A percentile compares a stretch with the other conserved stretches of the same genome.
These are phyloP conservation scores for Chauna torquata DNA, from an alignment of 2,113 vertebrate genomes.

Conservation along the genomic window DNA sequence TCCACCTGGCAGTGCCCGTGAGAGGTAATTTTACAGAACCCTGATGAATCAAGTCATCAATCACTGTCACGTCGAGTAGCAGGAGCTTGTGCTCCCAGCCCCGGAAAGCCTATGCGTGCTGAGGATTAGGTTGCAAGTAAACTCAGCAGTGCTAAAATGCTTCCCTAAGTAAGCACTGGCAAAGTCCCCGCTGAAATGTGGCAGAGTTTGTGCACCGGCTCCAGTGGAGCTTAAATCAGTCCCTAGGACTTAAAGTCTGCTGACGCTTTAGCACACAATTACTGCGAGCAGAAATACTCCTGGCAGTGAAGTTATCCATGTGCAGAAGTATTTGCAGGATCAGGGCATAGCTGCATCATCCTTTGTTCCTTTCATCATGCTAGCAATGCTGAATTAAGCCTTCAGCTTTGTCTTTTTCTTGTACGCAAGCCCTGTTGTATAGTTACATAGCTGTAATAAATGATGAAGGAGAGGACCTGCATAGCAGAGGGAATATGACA, in stretches of 20 bases:
- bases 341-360: constrained; percentile 62
- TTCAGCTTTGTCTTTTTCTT: constrained; percentile 67
- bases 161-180: constrained; percentile 53
- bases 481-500: not conserved
- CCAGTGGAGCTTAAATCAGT: not conserved
- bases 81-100: constrained; percentile 5
- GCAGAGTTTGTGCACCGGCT: not conserved
- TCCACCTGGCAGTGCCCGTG: constrained; percentile 28
- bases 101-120: constrained; percentile 63
- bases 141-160: constrained; percentile 65
- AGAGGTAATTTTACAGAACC: constrained; percentile 14
- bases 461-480: constrained; percentile 44
- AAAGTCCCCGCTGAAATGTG: constrained; percentile 34
- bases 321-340: constrained; percentile 63
- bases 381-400: constrained; percentile 52
- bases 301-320: constrained; percentile 63
- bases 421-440: not conserved
- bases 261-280: not conserved
- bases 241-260: constrained; percentile 45
- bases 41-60: constrained; percentile 62
- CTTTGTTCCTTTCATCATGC: constrained; percentile 61
- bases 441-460: constrained; percentile 36
- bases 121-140: constrained; percentile 74
- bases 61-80: constrained; percentile 50
- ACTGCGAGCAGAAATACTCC: constrained; percentile 30